Conservation (phyloP, 2,797 vertebrate genomes). For the Loriculus beryllinus region DNA sequence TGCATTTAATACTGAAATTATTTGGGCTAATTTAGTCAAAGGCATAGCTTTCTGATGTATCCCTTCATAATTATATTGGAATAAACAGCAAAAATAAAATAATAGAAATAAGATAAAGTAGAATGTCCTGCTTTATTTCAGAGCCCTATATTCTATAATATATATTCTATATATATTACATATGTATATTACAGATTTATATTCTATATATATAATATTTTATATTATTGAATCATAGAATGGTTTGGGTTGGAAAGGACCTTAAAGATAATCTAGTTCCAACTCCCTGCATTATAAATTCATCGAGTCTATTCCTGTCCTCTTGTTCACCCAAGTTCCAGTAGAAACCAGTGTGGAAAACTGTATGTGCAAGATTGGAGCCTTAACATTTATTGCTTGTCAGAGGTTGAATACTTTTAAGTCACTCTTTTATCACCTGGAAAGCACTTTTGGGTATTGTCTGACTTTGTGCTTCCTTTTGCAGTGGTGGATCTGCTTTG, state of each 20-base stretch:
- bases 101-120: background rate
- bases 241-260: background rate
- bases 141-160: background rate
- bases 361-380: background rate
- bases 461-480: background rate
- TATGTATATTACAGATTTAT: background rate
- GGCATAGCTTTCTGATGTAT: background rate
- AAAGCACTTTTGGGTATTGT: background rate
- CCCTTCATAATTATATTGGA: background rate
- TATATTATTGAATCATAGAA: background rate
- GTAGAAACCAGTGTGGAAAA: background rate
- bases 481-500: conserved; percentile 99
- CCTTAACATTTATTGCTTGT: background rate
- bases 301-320: background rate
- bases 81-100: background rate
- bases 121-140: background rate
- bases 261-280: background rate
- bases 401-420: background rate
- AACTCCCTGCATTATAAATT: background rate
- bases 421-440: background rate
- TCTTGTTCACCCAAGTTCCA: background rate
- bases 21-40: background rate
- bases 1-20: background rate
- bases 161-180: background rate
- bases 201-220: background rate